A percentile compares a stretch with the other conserved stretches of the same genome.
Conservation (phyloP, 2,113 vertebrate species). For the Paramormyrops kingsleyae region DNA sequence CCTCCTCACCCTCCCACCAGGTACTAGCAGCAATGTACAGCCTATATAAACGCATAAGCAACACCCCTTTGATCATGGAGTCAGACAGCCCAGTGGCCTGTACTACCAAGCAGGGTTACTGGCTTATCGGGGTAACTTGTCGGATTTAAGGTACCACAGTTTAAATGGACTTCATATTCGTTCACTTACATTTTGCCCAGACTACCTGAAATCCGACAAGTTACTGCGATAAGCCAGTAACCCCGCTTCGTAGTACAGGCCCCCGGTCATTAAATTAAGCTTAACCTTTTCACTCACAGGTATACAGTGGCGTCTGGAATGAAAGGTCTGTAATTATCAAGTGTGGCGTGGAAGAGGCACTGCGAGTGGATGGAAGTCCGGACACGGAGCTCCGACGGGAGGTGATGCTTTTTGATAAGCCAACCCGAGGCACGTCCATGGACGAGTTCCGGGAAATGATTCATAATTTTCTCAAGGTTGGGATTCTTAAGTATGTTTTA, state of each 20-base stretch:
- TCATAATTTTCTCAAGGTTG: constrained; percentile 84
- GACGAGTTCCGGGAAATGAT: constrained; percentile 95
- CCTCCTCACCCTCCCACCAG: constrained; percentile 78
- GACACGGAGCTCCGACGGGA: constrained; percentile 59
- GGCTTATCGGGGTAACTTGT: too few relatives aligned
- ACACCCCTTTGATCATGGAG: neutral
- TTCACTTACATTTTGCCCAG: too few relatives aligned
- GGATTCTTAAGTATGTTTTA: neutral
- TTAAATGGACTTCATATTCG: too few relatives aligned
- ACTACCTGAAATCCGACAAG: too few relatives aligned
- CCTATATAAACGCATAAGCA: neutral
- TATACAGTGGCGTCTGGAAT: constrained; percentile 86
- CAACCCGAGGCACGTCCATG: constrained; percentile 86
- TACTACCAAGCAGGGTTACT: too few relatives aligned
- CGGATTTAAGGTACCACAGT: too few relatives aligned
- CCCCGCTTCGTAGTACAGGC: too few relatives aligned
- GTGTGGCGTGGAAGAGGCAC: constrained; percentile 72
- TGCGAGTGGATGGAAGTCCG: constrained; percentile 49
- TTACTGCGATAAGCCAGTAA: too few relatives aligned
- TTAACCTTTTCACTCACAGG: constrained; percentile 52
- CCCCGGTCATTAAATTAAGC: neutral
- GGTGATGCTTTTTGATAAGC: constrained; percentile 81
- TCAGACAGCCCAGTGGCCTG: neutral
- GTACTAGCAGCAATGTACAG: constrained; percentile 42
- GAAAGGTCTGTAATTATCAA: constrained; percentile 85